Percentiles rank a stretch among this genome's conserved stretches.
Evolutionary conservation across 2,888 invertebrate species (phyloP).

Genomic region (Oscheius myriophilus): DNA sequence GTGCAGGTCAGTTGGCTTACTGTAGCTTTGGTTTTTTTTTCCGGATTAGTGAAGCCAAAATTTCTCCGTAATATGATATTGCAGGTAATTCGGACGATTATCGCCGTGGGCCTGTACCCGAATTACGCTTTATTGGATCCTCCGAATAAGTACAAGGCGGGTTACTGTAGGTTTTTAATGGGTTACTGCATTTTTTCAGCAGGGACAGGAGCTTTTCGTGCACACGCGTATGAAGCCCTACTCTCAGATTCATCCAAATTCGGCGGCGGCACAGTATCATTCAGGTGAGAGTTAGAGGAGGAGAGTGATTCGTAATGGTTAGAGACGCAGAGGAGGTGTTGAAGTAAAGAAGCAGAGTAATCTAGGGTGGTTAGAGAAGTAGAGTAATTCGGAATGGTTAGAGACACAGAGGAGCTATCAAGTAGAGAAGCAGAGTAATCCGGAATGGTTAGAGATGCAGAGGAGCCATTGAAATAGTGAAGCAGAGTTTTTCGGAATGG

Average conservation of each 20-base stretch:
- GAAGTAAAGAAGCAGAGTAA: no score
- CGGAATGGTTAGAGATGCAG: no score
- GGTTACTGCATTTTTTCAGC: conserved; percentile 35
- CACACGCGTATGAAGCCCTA: conserved; percentile 64
- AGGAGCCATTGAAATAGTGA: no score
- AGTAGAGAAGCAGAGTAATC: no score
- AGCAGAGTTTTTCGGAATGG: no score
- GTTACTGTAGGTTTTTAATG: not conserved
- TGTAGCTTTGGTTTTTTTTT: not conserved
- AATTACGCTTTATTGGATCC: conserved; percentile 94
- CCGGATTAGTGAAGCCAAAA: not conserved
- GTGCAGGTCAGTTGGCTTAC: conserved; percentile 37
- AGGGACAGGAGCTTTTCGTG: conserved; percentile 65
- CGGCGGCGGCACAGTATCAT: conserved; percentile 60
- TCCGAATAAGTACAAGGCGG: conserved; percentile 85
- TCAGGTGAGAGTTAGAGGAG: conserved; percentile 29
- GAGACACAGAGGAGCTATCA: no score
- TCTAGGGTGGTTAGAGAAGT: no score
- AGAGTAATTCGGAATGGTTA: no score
- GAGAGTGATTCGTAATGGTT: no score
- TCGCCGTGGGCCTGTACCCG: conserved; percentile 92
- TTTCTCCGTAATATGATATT: not conserved
- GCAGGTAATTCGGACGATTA: conserved; percentile 74
- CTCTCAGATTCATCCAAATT: conserved; percentile 64
- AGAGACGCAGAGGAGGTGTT: no score